phyloP scores from a whole-genome alignment of 2,797 vertebrate species.

The Rallus crepitans region DNA sequence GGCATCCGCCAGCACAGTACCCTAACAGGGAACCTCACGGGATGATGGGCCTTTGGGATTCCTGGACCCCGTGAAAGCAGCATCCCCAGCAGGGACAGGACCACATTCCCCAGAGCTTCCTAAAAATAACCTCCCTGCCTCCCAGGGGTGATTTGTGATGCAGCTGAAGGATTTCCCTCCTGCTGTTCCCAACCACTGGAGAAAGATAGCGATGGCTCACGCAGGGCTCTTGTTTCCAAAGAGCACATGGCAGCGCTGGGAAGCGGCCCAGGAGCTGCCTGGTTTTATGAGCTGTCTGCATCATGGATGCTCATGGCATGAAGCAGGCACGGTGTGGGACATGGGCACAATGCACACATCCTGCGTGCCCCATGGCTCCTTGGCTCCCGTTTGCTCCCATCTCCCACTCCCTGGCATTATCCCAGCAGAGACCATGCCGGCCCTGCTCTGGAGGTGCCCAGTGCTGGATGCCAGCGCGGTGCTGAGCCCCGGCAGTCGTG shows the following conservation, averaged over 20 bases:
- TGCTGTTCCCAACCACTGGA: neutral
- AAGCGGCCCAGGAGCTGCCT: fast-evolving
- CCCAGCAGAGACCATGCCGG: fast-evolving
- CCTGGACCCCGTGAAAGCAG: fast-evolving
- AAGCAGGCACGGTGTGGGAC: fast-evolving
- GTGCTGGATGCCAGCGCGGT: fast-evolving
- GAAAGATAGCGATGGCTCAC: neutral
- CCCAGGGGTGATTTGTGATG: conserved; percentile 23
- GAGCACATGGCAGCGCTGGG: neutral
- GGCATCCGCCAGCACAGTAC: neutral
- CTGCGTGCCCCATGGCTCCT: neutral
- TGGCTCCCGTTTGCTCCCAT: fast-evolving
- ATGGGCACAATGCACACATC: neutral
- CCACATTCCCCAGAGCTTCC: neutral
- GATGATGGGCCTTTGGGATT: neutral
- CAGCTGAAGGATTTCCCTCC: conserved; percentile 63
- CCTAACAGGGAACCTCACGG: fast-evolving
- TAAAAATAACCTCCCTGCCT: conserved; percentile 46
- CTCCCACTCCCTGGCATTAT: neutral
- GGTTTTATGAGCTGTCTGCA: neutral
- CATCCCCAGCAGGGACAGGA: neutral
- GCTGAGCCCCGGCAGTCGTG: neutral
- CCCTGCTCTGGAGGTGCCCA: neutral
- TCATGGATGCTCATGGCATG: fast-evolving
- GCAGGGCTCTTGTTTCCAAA: neutral